phyloP scores from a whole-genome alignment of 2,888 invertebrate species.

The Stenoptilia bipunctidactyla region DNA sequence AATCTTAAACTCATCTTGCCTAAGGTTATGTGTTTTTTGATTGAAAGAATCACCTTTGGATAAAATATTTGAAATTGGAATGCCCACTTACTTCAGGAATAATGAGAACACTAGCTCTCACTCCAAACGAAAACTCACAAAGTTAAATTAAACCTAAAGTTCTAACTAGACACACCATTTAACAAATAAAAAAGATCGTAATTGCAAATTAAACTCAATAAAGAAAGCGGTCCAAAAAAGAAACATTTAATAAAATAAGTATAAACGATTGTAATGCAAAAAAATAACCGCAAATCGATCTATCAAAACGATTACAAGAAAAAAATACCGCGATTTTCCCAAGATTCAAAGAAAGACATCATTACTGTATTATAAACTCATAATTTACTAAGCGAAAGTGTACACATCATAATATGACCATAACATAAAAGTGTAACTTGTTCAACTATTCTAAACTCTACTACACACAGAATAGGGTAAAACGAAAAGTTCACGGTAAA shows the following conservation, averaged over 20 bases:
- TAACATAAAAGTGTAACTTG: neutral
- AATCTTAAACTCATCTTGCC: too few species aligned
- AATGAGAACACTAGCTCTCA: too few species aligned
- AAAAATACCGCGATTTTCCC: conserved; percentile 6
- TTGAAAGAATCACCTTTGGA: too few species aligned
- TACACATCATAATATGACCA: conserved; percentile 8
- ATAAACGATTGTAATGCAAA: neutral
- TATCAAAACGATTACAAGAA: neutral
- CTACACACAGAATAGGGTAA: neutral
- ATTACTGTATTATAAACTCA: conserved; percentile 36
- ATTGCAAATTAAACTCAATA: neutral
- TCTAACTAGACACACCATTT: too few species aligned
- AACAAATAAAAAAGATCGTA: neutral
- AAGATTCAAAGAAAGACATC: conserved; percentile 32
- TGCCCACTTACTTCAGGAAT: too few species aligned
- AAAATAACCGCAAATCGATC: neutral
- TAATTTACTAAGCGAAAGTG: conserved; percentile 35
- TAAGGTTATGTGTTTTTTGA: too few species aligned
- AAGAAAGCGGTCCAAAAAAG: neutral
- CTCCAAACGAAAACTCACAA: too few species aligned
- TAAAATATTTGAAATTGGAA: too few species aligned
- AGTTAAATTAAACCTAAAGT: too few species aligned
- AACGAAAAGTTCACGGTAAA: conserved; percentile 13
- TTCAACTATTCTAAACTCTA: neutral
- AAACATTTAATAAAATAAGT: neutral